Percentiles rank a stretch among this genome's conserved stretches.
These are phyloP conservation scores for Onychomys arenicola DNA, from an alignment of 2,797 vertebrate genomes.

Conservation along the genomic window DNA sequence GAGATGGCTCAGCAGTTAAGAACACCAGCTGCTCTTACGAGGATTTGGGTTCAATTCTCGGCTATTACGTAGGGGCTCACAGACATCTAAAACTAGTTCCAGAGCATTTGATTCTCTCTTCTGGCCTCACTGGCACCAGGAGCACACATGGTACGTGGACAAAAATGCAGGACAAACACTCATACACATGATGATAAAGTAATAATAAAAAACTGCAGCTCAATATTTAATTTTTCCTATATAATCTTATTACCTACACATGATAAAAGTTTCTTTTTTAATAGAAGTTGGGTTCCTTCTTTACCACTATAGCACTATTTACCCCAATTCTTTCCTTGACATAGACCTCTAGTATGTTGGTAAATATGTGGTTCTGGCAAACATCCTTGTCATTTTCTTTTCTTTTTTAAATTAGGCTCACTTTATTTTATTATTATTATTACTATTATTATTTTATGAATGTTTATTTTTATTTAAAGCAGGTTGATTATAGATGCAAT, in stretches of 20 bases:
- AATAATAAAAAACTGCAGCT: neutral
- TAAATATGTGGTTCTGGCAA: neutral
- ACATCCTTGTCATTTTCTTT: neutral
- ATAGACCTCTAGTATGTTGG: neutral
- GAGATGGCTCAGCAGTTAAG: neutral
- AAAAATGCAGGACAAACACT: neutral
- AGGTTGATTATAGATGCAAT: no score
- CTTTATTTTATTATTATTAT: no score
- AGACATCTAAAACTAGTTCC: neutral
- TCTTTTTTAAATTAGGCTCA: no score
- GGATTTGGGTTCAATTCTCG: neutral
- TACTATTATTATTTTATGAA: no score
- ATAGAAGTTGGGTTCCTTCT: slow-evolving; percentile 16
- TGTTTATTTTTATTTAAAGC: no score
- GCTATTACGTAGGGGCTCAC: neutral
- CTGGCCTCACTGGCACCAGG: neutral
- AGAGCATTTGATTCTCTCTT: neutral
- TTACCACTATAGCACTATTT: neutral
- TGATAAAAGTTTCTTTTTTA: neutral
- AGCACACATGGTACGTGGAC: neutral
- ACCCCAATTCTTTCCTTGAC: neutral
- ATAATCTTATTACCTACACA: neutral
- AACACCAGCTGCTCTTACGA: neutral
- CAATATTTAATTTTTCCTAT: neutral
- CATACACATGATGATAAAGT: neutral